phyloP scores from a whole-genome alignment of 2,888 invertebrate species.

The Plagodis dolabraria region DNA sequence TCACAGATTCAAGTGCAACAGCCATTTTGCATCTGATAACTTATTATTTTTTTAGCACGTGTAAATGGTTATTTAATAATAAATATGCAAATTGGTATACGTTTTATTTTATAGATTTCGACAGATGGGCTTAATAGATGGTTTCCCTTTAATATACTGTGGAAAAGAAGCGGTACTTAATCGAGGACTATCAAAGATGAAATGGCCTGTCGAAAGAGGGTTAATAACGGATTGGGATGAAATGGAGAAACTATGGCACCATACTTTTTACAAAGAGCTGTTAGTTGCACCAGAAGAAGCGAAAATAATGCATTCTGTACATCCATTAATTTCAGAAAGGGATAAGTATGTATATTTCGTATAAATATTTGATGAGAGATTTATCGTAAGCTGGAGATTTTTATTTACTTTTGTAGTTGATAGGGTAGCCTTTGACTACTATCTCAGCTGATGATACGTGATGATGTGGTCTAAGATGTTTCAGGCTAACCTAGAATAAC shows the following conservation, averaged over 20 bases:
- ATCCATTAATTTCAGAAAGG: slow-evolving; percentile 91
- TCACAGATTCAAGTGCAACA: no score
- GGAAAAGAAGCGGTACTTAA: slow-evolving; percentile 86
- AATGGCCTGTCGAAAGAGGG: slow-evolving; percentile 92
- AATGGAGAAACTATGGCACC: slow-evolving; percentile 96
- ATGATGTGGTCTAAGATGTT: no score
- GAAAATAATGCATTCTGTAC: slow-evolving; percentile 91
- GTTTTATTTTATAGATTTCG: slow-evolving; percentile 50
- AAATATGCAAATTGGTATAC: background rate
- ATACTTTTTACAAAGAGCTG: slow-evolving; percentile 92
- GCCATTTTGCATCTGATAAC: no score
- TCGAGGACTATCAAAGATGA: slow-evolving; percentile 77
- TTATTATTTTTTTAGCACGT: no score
- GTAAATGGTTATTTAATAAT: background rate
- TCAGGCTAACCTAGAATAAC: no score
- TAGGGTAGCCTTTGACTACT: no score
- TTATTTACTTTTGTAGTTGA: no score
- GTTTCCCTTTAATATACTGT: slow-evolving; percentile 77
- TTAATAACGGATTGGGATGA: slow-evolving; percentile 93
- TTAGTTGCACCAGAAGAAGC: slow-evolving; percentile 93
- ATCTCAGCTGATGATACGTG: no score
- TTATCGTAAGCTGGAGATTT: background rate
- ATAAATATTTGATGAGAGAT: background rate
- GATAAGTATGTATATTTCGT: slow-evolving; percentile 73
- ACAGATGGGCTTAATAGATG: slow-evolving; percentile 52